phyloP scores from a whole-genome alignment of 2,113 vertebrate genomes.

The Eurystomus gularis region DNA sequence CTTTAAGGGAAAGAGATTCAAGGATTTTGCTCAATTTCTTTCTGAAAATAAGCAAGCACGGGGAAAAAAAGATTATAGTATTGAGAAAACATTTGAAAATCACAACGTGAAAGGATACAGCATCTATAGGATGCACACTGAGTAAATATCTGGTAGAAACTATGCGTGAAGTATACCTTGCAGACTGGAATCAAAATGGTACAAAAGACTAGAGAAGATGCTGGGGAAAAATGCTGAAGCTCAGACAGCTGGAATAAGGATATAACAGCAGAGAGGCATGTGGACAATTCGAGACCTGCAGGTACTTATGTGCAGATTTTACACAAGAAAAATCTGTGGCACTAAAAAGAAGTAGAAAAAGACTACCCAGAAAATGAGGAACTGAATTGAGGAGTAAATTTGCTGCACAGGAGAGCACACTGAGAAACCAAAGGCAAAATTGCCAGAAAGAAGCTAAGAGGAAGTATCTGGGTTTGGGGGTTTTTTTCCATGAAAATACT shows the following conservation, averaged over 20 bases:
- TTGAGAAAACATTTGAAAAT: background rate
- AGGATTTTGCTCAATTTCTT: background rate
- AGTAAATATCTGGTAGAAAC: background rate
- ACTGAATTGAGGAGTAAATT: background rate
- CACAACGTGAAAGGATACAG: background rate
- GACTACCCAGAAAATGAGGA: background rate
- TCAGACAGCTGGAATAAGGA: background rate
- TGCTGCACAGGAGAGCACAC: background rate
- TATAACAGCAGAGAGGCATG: rapidly evolving
- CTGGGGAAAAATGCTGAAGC: background rate
- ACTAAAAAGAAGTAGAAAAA: background rate
- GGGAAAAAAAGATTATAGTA: background rate
- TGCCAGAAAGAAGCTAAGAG: background rate
- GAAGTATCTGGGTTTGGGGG: rapidly evolving
- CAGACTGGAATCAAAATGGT: background rate
- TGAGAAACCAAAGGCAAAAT: background rate
- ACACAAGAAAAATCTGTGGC: background rate
- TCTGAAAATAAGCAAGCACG: background rate
- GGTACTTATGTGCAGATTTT: background rate
- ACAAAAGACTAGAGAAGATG: background rate
- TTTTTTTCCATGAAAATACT: background rate
- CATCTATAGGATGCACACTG: background rate
- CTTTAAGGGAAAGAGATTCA: background rate
- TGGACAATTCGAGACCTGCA: rapidly evolving
- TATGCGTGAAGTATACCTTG: background rate